phyloP scores from a whole-genome alignment of 1,140 invertebrate species.

The Nebria ingens region DNA sequence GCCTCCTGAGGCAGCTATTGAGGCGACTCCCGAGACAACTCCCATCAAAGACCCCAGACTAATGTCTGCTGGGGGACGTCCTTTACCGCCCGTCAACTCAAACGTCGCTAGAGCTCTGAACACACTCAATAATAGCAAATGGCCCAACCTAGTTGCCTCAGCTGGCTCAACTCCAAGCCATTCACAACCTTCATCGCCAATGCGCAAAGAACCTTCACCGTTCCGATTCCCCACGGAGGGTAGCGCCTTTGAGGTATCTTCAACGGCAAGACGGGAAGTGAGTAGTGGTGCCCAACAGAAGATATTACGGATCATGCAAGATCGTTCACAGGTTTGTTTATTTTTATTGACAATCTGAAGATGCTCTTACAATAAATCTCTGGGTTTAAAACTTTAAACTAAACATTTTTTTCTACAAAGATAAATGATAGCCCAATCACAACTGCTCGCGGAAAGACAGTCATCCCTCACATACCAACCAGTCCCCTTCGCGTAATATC shows the following conservation, averaged over 20 bases:
- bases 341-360: neutral
- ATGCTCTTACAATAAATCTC: neutral
- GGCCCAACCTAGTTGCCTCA: constrained; percentile 22
- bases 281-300: constrained; percentile 28
- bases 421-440: constrained; percentile 2
- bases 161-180: constrained; percentile 32
- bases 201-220: constrained; percentile 50
- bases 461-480: constrained; percentile 15
- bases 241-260: constrained; percentile 11
- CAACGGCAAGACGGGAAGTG: constrained; percentile 15
- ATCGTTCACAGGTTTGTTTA: constrained; percentile 23
- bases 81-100: constrained; percentile 40
- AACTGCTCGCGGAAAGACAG: neutral
- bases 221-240: constrained; percentile 34
- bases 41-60: constrained; percentile 46
- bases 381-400: neutral
- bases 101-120: constrained; percentile 51
- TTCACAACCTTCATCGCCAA: constrained; percentile 53
- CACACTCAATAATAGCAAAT: constrained; percentile 30
- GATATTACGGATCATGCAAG: constrained; percentile 36
- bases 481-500: constrained; percentile 21
- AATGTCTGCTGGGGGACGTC: neutral
- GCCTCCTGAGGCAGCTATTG: constrained; percentile 70
- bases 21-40: constrained; percentile 80
- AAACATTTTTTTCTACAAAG: neutral